Conservation (phyloP, 2,888 invertebrate genomes). For the Nemurella pictetii region DNA sequence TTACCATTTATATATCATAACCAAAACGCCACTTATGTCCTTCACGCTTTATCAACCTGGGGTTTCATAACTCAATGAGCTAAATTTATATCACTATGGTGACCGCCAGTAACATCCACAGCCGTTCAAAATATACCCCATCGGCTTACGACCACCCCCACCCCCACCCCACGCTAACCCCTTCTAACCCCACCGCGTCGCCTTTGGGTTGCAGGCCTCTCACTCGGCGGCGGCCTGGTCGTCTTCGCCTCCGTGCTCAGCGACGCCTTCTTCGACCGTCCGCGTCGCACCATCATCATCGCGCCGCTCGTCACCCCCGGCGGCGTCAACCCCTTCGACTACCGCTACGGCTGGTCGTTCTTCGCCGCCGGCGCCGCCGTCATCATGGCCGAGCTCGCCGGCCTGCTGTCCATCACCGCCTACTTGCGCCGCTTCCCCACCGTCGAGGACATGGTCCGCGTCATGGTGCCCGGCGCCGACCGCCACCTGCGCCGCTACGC, state of each 20-base stretch:
- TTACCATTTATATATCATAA: too few relatives aligned
- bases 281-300: slow-evolving; percentile 40
- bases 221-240: slow-evolving; percentile 63
- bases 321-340: slow-evolving; percentile 46
- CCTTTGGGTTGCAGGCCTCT: slow-evolving; percentile 54
- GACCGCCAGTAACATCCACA: too few relatives aligned
- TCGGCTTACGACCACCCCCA: too few relatives aligned
- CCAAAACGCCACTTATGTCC: too few relatives aligned
- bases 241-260: slow-evolving; percentile 63
- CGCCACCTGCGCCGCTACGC: slow-evolving; percentile 44
- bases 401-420: slow-evolving; percentile 61
- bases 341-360: slow-evolving; percentile 66
- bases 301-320: slow-evolving; percentile 10
- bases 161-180: too few relatives aligned
- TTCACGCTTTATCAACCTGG: too few relatives aligned
- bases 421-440: slow-evolving; percentile 63
- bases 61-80: too few relatives aligned
- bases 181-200: too few relatives aligned
- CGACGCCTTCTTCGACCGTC: slow-evolving; percentile 59
- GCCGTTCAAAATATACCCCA: too few relatives aligned
- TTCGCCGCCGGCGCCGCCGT: slow-evolving; percentile 63
- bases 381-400: slow-evolving; percentile 62
- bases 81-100: too few relatives aligned
- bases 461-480: slow-evolving; percentile 64
- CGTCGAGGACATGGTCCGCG: slow-evolving; percentile 65